A percentile compares a stretch with the other conserved stretches of the same genome.
Evolutionary conservation across 2,113 vertebrate species (phyloP).

Genomic region (Cyphomyrus plagiostoma): DNA sequence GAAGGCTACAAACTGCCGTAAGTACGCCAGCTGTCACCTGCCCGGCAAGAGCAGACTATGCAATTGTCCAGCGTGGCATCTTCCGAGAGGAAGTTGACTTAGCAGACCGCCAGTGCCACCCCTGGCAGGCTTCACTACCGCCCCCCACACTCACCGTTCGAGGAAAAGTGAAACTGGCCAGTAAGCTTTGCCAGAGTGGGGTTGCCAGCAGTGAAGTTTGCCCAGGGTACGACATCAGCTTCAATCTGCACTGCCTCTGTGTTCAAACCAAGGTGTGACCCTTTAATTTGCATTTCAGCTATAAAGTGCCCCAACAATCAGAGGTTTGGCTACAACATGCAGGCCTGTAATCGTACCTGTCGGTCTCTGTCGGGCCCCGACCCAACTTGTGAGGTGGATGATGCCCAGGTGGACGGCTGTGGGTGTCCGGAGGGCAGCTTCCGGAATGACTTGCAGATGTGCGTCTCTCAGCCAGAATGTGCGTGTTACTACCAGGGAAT

Average conservation of each 20-base stretch:
- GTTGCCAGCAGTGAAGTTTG: not conserved
- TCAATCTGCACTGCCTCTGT: not conserved
- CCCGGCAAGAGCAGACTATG: too few species aligned
- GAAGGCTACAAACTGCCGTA: conserved; percentile 34
- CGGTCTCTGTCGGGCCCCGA: conserved; percentile 45
- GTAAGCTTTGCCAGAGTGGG: not conserved
- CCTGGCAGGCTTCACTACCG: too few species aligned
- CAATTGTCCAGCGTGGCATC: too few species aligned
- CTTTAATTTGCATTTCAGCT: conserved; percentile 37
- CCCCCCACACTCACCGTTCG: too few species aligned
- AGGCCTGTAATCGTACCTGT: conserved; percentile 56
- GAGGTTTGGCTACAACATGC: conserved; percentile 44
- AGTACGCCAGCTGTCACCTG: too few species aligned
- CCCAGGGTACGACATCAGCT: not conserved
- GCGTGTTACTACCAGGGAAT: conserved; percentile 32
- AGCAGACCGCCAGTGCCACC: too few species aligned
- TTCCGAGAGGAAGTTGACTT: too few species aligned
- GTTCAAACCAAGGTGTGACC: not conserved
- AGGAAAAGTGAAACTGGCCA: not conserved
- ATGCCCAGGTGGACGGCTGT: conserved; percentile 55
- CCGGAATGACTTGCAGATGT: conserved; percentile 35
- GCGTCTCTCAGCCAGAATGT: conserved; percentile 43
- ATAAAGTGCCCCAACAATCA: conserved; percentile 47
- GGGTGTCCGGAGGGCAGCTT: conserved; percentile 52
- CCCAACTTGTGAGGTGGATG: conserved; percentile 39